These are phyloP conservation scores for Pantherophis vulpinus DNA, from an alignment of 2,797 vertebrate species.

Conservation along the genomic window DNA sequence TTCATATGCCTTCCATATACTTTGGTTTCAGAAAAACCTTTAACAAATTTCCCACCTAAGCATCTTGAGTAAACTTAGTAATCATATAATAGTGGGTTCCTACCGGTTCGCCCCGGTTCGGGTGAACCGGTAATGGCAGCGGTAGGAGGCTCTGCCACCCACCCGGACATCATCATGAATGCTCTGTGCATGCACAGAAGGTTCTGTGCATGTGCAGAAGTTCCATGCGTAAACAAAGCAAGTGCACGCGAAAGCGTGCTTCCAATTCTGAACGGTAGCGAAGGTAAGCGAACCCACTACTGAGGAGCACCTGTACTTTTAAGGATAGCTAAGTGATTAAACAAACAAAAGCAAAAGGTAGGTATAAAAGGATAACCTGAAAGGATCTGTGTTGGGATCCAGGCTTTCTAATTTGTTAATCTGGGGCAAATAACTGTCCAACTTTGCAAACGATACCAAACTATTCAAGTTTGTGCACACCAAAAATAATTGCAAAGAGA, in stretches of 20 bases:
- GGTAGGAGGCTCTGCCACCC: too few species aligned
- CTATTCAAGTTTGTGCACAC: neutral
- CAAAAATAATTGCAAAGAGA: neutral
- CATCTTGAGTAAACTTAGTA: neutral
- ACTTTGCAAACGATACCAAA: neutral
- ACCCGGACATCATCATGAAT: too few species aligned
- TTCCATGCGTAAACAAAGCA: too few species aligned
- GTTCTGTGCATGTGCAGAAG: too few species aligned
- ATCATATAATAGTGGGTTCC: neutral
- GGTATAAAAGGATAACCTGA: neutral
- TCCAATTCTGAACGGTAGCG: too few species aligned
- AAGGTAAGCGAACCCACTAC: too few species aligned
- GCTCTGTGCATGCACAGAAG: too few species aligned
- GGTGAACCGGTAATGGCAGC: too few species aligned
- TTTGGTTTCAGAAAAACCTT: neutral
- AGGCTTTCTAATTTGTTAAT: neutral
- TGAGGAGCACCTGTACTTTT: neutral
- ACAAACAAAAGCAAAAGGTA: neutral
- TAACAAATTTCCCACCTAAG: neutral
- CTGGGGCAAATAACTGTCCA: neutral
- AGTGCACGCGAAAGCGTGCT: too few species aligned
- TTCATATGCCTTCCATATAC: neutral
- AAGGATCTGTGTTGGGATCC: neutral
- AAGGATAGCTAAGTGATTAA: neutral
- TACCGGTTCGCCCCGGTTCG: accelerated